Evolutionary conservation across 2,113 vertebrate species (phyloP), one percentile per base, ranked within the genome.

Genomic region (Oxygymnocypris stewartii): DNA sequence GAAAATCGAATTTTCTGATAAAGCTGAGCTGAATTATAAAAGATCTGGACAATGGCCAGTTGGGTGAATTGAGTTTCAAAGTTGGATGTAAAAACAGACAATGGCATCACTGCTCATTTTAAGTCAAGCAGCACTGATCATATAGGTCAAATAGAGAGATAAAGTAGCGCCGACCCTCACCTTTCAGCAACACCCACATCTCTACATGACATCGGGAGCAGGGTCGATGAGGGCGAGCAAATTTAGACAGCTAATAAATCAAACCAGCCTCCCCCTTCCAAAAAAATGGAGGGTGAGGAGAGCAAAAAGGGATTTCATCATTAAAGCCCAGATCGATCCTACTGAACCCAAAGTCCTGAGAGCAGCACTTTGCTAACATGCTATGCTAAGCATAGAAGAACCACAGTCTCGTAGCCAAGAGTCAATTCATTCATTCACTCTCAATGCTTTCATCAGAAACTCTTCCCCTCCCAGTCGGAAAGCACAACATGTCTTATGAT

Each of bases 221-320:
- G 92, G 93, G 92, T 94, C 91, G 90, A 93, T 93, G 91, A 88
- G 93, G 93, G 92, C 93, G 92, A 94, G 92, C 92, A 92, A 90
- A 92, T 92, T 92, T 88, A 92, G 93, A 93, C 92, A 93, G 92
- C 93, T 94, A 93, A 94, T 94, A 95, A 94, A 94, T 95, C 93
- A 93, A 92, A 91, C 89, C 31, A 84, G 20, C 69, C 44, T 74
- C 82, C 69, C 69, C 90, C 90, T 88, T 91, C 92, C 87, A 86
- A 89, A 89, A 89, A 91, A 93, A 94, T 92, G 92, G 91, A 85
- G 40, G n/a, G 18, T 31, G 90, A 93, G 92, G 89, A 91, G 85
- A 93, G 90, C 91, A 89, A 91, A 93, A 93, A 69, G 88, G 92
- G 92, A 93, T 92, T 95, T 93, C 93, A 94, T 94, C 91, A 95